Percentiles rank a stretch among this genome's conserved stretches.
Evolutionary conservation across 2,888 invertebrate species (phyloP).

Genomic region (Nezara viridula): DNA sequence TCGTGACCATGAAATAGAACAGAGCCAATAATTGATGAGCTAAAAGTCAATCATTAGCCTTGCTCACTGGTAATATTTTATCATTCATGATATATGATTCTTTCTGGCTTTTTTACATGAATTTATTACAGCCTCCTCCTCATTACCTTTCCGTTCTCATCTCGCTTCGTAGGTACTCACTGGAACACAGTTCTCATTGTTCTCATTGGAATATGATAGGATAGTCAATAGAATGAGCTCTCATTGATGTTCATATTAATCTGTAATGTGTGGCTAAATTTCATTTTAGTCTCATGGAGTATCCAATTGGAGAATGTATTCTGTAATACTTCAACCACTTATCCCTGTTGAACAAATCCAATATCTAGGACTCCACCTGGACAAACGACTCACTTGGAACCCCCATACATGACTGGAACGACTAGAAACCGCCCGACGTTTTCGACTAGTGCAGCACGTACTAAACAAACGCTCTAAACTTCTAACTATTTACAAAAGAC

Average conservation of each 20-base stretch:
- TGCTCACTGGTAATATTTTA: constrained; percentile 54
- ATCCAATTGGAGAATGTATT: no score
- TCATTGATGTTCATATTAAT: not conserved
- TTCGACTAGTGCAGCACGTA: no score
- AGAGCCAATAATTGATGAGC: constrained; percentile 56
- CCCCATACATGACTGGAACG: no score
- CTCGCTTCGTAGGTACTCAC: not conserved
- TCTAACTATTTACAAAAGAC: no score
- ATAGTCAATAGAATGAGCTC: not conserved
- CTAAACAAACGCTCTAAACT: no score
- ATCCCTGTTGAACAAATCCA: no score
- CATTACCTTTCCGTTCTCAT: constrained; percentile 38
- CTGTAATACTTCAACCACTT: no score
- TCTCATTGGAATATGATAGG: not conserved
- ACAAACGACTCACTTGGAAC: no score
- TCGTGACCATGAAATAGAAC: constrained; percentile 55
- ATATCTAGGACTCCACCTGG: no score
- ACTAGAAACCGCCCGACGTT: no score
- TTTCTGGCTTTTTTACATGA: constrained; percentile 52
- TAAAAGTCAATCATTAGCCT: constrained; percentile 57
- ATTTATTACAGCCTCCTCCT: constrained; percentile 49
- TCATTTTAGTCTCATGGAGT: not conserved
- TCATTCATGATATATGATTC: constrained; percentile 52
- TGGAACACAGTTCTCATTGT: not conserved
- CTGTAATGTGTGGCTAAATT: not conserved